phyloP scores from a whole-genome alignment of 2,113 vertebrate species.

The Nothobranchius kuhntae region DNA sequence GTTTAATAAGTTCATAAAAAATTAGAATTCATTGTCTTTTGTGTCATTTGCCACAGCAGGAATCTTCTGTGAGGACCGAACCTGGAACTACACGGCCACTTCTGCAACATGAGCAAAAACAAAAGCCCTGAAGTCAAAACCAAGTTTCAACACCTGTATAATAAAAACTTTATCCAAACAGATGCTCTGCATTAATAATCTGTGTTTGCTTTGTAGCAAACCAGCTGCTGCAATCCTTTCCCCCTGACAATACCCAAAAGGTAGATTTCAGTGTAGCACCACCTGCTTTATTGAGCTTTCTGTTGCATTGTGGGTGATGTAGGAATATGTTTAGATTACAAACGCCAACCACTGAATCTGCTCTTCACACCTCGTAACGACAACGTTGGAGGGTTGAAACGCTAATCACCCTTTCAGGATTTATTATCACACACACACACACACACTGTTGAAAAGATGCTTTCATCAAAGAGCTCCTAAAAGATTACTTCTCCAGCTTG shows the following conservation, averaged over 20 bases:
- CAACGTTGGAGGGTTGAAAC: neutral
- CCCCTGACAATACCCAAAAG: neutral
- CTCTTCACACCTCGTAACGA: neutral
- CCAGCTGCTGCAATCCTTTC: neutral
- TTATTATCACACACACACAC: neutral
- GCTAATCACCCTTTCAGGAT: neutral
- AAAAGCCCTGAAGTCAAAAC: no score
- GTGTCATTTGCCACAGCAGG: no score
- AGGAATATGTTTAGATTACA: neutral
- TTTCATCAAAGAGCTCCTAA: conserved; percentile 36
- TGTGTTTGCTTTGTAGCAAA: conserved; percentile 11
- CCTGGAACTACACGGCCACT: no score
- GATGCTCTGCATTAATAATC: conserved; percentile 1
- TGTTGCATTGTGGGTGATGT: neutral
- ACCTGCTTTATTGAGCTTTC: neutral
- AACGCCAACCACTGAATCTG: neutral
- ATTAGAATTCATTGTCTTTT: no score
- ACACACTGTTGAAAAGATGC: conserved; percentile 6
- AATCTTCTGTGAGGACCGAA: no score
- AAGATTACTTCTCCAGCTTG: conserved; percentile 40
- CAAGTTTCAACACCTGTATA: neutral
- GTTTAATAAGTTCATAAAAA: neutral
- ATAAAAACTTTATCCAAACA: neutral
- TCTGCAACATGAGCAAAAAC: no score
- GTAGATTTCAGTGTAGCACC: neutral